phyloP scores from a whole-genome alignment of 1,140 invertebrate species.

The Brachionus rubens region DNA sequence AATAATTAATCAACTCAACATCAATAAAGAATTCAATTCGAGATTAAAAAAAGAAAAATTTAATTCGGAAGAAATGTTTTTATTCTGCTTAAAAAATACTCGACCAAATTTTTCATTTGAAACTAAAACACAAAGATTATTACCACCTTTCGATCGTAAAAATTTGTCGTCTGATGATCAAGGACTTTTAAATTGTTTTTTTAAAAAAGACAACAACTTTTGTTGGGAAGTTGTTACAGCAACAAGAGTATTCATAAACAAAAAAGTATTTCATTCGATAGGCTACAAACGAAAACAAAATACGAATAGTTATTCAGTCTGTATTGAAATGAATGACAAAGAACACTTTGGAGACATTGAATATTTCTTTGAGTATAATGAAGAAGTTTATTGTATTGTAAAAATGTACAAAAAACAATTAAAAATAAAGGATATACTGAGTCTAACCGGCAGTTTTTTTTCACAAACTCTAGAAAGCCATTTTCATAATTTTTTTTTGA shows the following conservation, averaged over 20 bases:
- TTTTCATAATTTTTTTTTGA: not conserved
- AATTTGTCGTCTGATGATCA: not conserved
- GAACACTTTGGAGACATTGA: not conserved
- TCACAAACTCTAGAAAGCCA: not conserved
- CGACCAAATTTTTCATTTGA: not conserved
- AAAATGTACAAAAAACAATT: not conserved
- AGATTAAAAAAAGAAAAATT: not conserved
- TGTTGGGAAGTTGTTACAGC: no score
- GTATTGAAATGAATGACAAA: not conserved
- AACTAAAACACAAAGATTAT: not conserved
- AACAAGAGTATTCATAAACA: not conserved
- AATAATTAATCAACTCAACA: not conserved
- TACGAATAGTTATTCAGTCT: not conserved
- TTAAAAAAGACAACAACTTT: not conserved
- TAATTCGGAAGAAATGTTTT: not conserved
- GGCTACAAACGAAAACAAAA: not conserved
- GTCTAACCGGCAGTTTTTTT: not conserved
- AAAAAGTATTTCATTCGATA: constrained; percentile 9
- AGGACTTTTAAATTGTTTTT: not conserved
- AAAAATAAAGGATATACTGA: not conserved
- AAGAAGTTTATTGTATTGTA: not conserved
- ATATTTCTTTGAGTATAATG: constrained; percentile 6
- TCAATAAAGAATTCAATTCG: not conserved
- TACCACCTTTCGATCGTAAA: not conserved
- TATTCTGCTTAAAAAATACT: not conserved